A percentile compares a stretch with the other conserved stretches of the same genome.
These are phyloP conservation scores for Marcusenius ussheri DNA, from an alignment of 2,113 vertebrate genomes.

Conservation along the genomic window DNA sequence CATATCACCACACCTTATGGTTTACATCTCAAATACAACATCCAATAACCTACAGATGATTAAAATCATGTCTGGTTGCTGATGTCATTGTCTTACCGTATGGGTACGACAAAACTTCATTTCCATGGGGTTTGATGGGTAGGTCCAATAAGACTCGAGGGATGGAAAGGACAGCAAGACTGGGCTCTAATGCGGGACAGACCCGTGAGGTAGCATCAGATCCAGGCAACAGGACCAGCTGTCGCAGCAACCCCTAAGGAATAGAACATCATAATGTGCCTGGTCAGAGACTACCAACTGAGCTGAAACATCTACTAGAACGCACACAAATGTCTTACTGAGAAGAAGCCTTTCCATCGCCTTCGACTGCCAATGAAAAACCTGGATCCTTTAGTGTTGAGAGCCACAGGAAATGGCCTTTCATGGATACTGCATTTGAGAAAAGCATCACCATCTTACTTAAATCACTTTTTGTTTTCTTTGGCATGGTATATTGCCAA, in stretches of 20 bases:
- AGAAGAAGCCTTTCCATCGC: constrained; percentile 71
- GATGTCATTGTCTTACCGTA: constrained; percentile 55
- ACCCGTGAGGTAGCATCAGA: constrained; percentile 74
- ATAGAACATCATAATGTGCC: not conserved
- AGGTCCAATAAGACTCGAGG: constrained; percentile 62
- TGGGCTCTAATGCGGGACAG: constrained; percentile 63
- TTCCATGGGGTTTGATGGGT: constrained; percentile 39
- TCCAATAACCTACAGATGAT: not conserved
- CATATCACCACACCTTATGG: constrained; percentile 5
- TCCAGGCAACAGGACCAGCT: constrained; percentile 88
- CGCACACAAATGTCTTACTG: constrained; percentile 55
- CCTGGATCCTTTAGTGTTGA: constrained; percentile 65
- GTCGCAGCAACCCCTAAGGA: constrained; percentile 81
- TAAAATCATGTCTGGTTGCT: not conserved
- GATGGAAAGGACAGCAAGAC: constrained; percentile 63
- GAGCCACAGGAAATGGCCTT: constrained; percentile 62
- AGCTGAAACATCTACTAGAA: not conserved
- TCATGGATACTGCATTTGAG: constrained; percentile 57
- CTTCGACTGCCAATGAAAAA: constrained; percentile 79
- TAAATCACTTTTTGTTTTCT: not conserved
- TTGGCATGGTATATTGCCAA: not conserved
- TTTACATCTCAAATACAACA: constrained; percentile 25
- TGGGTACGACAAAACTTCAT: constrained; percentile 55
- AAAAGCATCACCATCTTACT: not conserved
- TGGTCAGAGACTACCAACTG: not conserved